phyloP scores from a whole-genome alignment of 2,888 invertebrate species.

The Rhagium mordax region DNA sequence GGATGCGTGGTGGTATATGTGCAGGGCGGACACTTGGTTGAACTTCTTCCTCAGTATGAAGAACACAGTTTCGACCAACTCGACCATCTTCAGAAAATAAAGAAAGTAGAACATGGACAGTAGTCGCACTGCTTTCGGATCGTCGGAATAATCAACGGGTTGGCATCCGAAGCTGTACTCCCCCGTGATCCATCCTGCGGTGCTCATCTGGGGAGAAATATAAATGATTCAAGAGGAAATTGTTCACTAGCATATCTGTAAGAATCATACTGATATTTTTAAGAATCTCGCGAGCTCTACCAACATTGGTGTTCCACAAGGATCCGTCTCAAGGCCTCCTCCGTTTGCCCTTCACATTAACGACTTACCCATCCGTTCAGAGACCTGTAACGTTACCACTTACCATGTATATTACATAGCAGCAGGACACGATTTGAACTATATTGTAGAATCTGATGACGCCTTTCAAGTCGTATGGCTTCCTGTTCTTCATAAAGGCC shows the following conservation, averaged over 20 bases:
- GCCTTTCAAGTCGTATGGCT: conserved; percentile 77
- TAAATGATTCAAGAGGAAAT: too few species aligned
- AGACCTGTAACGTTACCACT: too few species aligned
- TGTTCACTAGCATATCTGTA: too few species aligned
- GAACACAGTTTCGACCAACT: conserved; percentile 80
- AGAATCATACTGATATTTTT: too few species aligned
- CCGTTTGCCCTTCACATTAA: too few species aligned
- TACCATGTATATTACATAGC: conserved; percentile 81
- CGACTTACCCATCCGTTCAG: too few species aligned
- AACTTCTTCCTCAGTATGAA: conserved; percentile 82
- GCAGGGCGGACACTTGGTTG: conserved; percentile 80
- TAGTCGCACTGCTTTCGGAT: conserved; percentile 75
- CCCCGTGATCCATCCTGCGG: conserved; percentile 77
- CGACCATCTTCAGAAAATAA: conserved; percentile 76
- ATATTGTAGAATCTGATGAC: conserved; percentile 85
- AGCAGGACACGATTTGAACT: conserved; percentile 82
- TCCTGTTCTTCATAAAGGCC: conserved; percentile 79
- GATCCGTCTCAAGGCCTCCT: too few species aligned
- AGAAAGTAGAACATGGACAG: conserved; percentile 74
- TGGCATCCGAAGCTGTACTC: conserved; percentile 78
- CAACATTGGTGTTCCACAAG: too few species aligned
- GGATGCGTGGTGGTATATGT: conserved; percentile 82
- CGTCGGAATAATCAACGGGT: conserved; percentile 79
- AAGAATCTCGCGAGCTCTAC: too few species aligned
- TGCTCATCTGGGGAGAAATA: conserved; percentile 71